Conservation (phyloP, 2,797 vertebrate genomes). For the Myripristis murdjan region DNA sequence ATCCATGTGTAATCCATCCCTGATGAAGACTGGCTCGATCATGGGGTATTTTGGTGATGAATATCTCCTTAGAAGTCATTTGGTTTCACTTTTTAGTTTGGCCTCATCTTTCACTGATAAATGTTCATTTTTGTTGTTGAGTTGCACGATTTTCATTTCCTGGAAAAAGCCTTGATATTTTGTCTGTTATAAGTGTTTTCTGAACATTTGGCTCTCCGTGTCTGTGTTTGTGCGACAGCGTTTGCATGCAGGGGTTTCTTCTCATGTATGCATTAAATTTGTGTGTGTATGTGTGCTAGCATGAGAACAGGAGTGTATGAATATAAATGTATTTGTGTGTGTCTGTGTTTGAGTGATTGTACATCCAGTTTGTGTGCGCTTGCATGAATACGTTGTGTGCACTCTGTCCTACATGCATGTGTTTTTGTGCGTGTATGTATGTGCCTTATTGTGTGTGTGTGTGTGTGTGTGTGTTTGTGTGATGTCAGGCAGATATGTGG, state of each 20-base stretch:
- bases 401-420: slow-evolving; percentile 13
- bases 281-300: slow-evolving; percentile 32
- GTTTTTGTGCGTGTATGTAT: background rate
- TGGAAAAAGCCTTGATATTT: slow-evolving; percentile 50
- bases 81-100: slow-evolving; percentile 61
- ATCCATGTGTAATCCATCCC: slow-evolving; percentile 47
- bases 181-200: slow-evolving; percentile 44
- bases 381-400: background rate
- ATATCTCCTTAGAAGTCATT: slow-evolving; percentile 45
- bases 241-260: slow-evolving; percentile 32
- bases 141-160: slow-evolving; percentile 53
- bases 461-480: slow-evolving; percentile 13
- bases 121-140: slow-evolving; percentile 32
- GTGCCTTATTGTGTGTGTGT: no score
- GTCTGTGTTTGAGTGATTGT: background rate
- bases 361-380: slow-evolving; percentile 12
- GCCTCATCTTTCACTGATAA: slow-evolving; percentile 39
- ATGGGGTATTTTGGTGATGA: background rate
- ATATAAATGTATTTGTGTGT: background rate
- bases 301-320: slow-evolving; percentile 33
- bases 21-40: slow-evolving; percentile 57
- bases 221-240: slow-evolving; percentile 12
- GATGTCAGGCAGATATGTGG: slow-evolving; percentile 72
- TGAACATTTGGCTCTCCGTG: slow-evolving; percentile 50
- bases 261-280: slow-evolving; percentile 43